Conservation (phyloP, 30 jellyfish, hydroid and myxozoan species). For the Aurelia coerulea region DNA sequence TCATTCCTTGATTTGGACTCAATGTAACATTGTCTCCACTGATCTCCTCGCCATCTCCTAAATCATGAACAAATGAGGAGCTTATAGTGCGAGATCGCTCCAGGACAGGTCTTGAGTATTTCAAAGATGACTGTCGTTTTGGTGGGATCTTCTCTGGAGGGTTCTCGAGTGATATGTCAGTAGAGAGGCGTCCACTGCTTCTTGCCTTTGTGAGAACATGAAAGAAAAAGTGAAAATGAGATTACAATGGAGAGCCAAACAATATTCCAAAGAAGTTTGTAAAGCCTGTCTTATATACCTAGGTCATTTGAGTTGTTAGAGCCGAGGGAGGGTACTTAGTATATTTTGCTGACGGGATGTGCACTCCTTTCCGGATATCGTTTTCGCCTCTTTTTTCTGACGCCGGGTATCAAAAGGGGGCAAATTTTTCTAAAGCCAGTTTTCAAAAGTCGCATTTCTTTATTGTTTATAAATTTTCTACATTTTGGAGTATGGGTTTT, state of each 20-base stretch:
- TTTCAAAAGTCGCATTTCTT: too few relatives aligned
- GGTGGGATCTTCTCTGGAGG: slow-evolving; percentile 18
- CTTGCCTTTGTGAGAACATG: not conserved
- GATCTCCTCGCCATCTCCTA: slow-evolving; percentile 91
- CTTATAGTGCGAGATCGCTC: slow-evolving; percentile 96
- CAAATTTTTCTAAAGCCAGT: too few relatives aligned
- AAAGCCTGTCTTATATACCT: too few relatives aligned
- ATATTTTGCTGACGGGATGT: too few relatives aligned
- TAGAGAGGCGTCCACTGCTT: slow-evolving; percentile 15
- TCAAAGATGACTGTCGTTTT: slow-evolving; percentile 64
- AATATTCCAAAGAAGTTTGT: too few relatives aligned
- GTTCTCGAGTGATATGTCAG: slow-evolving; percentile 35
- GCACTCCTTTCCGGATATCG: too few relatives aligned
- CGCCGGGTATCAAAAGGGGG: too few relatives aligned
- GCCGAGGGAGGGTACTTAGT: not conserved
- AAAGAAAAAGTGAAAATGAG: not conserved
- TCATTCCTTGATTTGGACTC: slow-evolving; percentile 85
- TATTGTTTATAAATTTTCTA: too few relatives aligned
- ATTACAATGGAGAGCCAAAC: not conserved
- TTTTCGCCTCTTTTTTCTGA: too few relatives aligned
- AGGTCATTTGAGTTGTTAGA: not conserved
- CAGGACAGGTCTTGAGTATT: slow-evolving; percentile 78
- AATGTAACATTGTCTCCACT: slow-evolving; percentile 81
- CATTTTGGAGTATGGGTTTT: too few relatives aligned
- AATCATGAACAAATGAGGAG: slow-evolving; percentile 82